A percentile compares a stretch with the other conserved stretches of the same genome.
Evolutionary conservation across 2,888 invertebrate species (phyloP).

Genomic region (Calameuta idolon): DNA sequence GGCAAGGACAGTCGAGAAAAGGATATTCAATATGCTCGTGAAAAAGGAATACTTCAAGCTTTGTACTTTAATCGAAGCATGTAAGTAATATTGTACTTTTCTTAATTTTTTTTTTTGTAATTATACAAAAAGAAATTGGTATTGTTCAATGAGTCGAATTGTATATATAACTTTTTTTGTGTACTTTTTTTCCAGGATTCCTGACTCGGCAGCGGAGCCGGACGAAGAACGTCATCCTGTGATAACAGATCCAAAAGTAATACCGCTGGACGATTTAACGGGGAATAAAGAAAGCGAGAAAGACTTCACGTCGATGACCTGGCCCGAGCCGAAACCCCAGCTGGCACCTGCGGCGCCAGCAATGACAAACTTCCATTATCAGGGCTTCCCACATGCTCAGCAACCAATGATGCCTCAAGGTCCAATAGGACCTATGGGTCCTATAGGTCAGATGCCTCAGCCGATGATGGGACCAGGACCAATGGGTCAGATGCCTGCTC

Average conservation of each 20-base stretch:
- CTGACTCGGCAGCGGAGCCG: slow-evolving; percentile 89
- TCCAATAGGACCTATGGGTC: slow-evolving; percentile 34
- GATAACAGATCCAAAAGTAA: slow-evolving; percentile 81
- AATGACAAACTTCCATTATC: slow-evolving; percentile 34
- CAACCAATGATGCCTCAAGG: slow-evolving; percentile 47
- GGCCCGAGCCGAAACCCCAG: slow-evolving; percentile 87
- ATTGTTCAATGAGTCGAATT: background rate
- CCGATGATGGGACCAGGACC: slow-evolving; percentile 48
- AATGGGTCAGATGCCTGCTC: slow-evolving; percentile 64
- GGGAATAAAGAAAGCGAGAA: slow-evolving; percentile 85
- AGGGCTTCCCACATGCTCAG: slow-evolving; percentile 62
- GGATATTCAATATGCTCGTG: slow-evolving; percentile 87
- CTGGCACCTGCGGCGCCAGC: slow-evolving; percentile 64
- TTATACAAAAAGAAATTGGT: background rate
- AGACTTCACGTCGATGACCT: slow-evolving; percentile 81
- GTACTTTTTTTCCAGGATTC: slow-evolving; percentile 71
- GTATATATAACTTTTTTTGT: background rate
- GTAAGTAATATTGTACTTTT: slow-evolving; percentile 53
- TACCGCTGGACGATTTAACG: slow-evolving; percentile 90
- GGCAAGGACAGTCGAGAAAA: slow-evolving; percentile 89
- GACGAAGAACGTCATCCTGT: slow-evolving; percentile 81
- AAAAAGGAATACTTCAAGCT: slow-evolving; percentile 85
- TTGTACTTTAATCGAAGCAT: slow-evolving; percentile 83
- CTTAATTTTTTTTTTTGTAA: background rate
- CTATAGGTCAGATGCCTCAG: slow-evolving; percentile 38